These are phyloP conservation scores for Dallia pectoralis DNA, from an alignment of 2,797 vertebrate genomes.

Conservation along the genomic window DNA sequence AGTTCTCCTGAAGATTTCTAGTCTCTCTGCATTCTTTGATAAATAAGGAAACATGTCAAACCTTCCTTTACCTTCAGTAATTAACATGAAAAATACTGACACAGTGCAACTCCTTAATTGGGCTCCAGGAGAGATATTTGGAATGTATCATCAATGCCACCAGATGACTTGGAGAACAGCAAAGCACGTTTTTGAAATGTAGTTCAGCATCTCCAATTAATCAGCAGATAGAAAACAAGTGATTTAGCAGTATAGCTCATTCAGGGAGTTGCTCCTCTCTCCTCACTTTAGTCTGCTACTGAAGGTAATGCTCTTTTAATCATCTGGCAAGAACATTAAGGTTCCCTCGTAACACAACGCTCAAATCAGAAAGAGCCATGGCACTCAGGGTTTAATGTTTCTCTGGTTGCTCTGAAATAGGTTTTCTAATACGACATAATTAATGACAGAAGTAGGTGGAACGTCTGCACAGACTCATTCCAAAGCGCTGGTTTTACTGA, in stretches of 20 bases:
- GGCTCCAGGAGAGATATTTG: constrained; percentile 99
- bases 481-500: constrained; percentile 12
- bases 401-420: constrained; percentile 59
- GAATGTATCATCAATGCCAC: constrained; percentile 99
- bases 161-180: constrained; percentile 99
- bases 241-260: constrained; percentile 98
- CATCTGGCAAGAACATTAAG: constrained; percentile 89
- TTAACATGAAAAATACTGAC: constrained; percentile 99
- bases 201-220: constrained; percentile 94
- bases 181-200: constrained; percentile 93
- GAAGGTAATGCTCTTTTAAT: constrained; percentile 99
- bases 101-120: constrained; percentile 99
- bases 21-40: constrained; percentile 92
- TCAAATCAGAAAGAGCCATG: constrained; percentile 54
- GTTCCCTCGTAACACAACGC: constrained; percentile 56
- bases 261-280: constrained; percentile 89
- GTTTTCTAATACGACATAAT: constrained; percentile 58
- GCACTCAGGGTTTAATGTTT: constrained; percentile 64
- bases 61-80: constrained; percentile 96
- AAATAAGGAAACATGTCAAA: constrained; percentile 98
- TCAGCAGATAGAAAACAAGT: constrained; percentile 95
- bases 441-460: constrained; percentile 52
- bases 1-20: constrained; percentile 98
- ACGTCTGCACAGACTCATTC: constrained; percentile 25
- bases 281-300: neutral